Base-by-base conservation (phyloP, 2,888 invertebrate species). In the Digitonthophagus gazella region DNA sequence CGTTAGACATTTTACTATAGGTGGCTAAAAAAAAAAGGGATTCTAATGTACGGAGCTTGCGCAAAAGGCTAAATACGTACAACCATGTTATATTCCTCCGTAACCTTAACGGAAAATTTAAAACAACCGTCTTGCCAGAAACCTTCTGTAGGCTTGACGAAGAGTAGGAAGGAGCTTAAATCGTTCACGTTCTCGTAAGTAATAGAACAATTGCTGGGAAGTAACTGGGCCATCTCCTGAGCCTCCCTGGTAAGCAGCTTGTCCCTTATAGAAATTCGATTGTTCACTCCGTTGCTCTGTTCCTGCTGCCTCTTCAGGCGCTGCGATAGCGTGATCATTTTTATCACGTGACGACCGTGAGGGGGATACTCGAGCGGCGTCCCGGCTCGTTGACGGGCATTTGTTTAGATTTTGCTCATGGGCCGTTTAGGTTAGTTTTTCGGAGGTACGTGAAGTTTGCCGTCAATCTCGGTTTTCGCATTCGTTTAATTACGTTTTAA, bases 11-110 rank as follows among this genome's bases (percentile, higher is more conserved):
- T 91, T 93, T 2, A 97, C 97, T 84, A 88, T 88, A 14, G 97
- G 97, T 66, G 97, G 97, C 95, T 96, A 82, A 68, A 88, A 87
- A 15, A 22, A 22, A 15, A 54, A 44, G 66, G 69, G 55, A 69
- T 64, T 67, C 15, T 22, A 19, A 54, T 65, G 14, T n/a, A 58
- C 44, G 16, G 19, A 61, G 16, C 14, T 11, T 11, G 11, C 54
- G 14, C 54, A 67, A 28, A 19, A 66, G 18, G 69, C 54, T 16
- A 68, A 19, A 69, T 78, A 88, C 90, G 88, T 87, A 96, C 96
- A 82, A 93, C 92, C 91, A 96, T 96, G 84, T 97, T 97, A 86
- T 97, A 97, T 75, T 97, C 97, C 80, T 96, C 96, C 18, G 96
- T 93, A 69, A 97, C 93, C 78, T 87, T 87, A 75, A 97, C 88